These are phyloP conservation scores for Lophotis ruficrista DNA, from an alignment of 2,113 vertebrate species.

Conservation along the genomic window DNA sequence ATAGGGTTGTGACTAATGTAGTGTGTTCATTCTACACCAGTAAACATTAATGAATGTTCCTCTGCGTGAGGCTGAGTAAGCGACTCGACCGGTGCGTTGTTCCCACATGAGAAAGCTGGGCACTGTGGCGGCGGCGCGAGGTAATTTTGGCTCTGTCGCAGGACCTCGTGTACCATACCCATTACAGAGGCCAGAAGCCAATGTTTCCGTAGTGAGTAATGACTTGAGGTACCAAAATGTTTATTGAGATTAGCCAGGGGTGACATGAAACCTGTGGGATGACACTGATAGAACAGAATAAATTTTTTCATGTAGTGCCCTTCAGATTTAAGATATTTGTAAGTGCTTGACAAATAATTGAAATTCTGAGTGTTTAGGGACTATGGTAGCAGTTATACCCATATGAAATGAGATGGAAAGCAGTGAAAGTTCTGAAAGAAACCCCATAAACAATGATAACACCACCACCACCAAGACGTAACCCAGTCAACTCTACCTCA, in stretches of 20 bases:
- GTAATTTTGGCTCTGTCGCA: neutral
- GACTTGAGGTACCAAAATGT: neutral
- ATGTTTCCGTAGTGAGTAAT: constrained; percentile 1
- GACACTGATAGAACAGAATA: neutral
- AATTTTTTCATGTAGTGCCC: neutral
- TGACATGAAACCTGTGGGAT: neutral
- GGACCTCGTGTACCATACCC: neutral
- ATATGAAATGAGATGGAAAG: neutral
- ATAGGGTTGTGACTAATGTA: constrained; percentile 64
- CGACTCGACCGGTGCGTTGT: neutral
- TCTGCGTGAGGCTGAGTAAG: neutral
- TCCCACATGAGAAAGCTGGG: neutral
- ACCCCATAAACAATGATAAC: neutral
- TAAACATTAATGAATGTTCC: constrained; percentile 55
- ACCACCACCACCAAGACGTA: neutral
- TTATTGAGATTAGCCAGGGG: neutral
- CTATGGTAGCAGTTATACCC: neutral
- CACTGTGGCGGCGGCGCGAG: neutral
- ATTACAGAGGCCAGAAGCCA: neutral
- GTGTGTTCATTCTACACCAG: constrained; percentile 53
- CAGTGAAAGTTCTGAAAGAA: neutral
- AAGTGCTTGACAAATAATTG: neutral
- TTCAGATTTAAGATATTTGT: neutral
- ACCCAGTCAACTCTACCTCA: neutral
- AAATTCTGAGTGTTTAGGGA: neutral